These are phyloP conservation scores for Petrocephalus schoutedeni DNA, from an alignment of 2,797 vertebrate genomes.

Conservation along the genomic window DNA sequence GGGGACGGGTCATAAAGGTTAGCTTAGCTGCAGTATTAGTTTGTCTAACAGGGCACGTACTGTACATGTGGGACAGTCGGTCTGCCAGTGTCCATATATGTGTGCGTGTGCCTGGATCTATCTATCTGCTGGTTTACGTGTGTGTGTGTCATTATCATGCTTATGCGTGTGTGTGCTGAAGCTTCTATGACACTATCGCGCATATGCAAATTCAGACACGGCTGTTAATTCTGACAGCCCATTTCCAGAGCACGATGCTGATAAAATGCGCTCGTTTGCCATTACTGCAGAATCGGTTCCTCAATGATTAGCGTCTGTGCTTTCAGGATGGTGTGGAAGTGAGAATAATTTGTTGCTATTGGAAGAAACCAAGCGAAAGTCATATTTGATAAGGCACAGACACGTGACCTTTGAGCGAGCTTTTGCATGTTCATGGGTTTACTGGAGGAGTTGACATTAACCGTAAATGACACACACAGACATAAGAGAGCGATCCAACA, in stretches of 20 bases:
- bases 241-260: background rate
- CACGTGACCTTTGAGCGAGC: background rate
- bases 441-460: background rate
- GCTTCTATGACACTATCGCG: background rate
- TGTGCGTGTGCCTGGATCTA: background rate
- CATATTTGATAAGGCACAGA: background rate
- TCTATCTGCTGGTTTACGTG: background rate
- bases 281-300: background rate
- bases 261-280: background rate
- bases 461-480: background rate
- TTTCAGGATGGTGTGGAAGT: background rate
- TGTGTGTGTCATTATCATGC: background rate
- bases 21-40: background rate
- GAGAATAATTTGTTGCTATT: background rate
- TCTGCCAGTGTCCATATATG: background rate
- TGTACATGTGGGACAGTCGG: background rate
- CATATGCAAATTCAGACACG: background rate
- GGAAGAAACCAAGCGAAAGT: background rate
- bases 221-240: background rate
- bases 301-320: background rate
- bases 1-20: background rate
- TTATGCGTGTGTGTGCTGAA: background rate
- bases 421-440: background rate
- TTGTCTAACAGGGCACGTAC: background rate
- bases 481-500: background rate